Percentiles rank a stretch among this genome's conserved stretches.
phyloP scores from a whole-genome alignment of 2,797 vertebrate genomes.

The Syngnathus acus region DNA sequence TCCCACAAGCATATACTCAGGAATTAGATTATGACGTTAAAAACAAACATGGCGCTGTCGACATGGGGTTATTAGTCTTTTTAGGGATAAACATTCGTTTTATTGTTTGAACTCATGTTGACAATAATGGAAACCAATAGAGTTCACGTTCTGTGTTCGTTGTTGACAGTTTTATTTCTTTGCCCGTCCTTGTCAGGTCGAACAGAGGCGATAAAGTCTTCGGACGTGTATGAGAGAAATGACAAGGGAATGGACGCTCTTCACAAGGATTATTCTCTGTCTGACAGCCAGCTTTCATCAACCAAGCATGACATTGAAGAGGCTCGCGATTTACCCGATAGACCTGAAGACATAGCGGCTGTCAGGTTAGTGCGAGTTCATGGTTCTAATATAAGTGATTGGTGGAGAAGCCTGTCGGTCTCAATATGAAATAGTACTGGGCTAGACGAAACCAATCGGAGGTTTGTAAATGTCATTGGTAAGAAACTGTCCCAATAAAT shows the following conservation, averaged over 20 bases:
- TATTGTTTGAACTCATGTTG: conserved; percentile 9
- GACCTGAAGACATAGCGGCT: conserved; percentile 20
- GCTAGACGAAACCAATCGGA: background rate
- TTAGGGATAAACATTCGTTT: conserved; percentile 16
- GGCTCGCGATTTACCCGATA: background rate
- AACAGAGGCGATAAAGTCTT: conserved; percentile 7
- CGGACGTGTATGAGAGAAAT: conserved; percentile 17
- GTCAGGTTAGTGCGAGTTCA: conserved; percentile 34
- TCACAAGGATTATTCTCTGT: background rate
- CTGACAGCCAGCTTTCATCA: conserved; percentile 4
- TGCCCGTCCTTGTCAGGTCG: conserved; percentile 17
- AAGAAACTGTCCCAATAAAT: too few species aligned
- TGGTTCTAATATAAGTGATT: background rate
- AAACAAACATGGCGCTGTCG: conserved; percentile 26
- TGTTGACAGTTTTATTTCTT: conserved; percentile 34
- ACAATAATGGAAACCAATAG: conserved; percentile 44
- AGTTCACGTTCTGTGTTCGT: conserved; percentile 1
- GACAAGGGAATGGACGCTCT: conserved; percentile 11
- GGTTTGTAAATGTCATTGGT: background rate
- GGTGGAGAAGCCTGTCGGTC: background rate
- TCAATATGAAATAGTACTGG: background rate
- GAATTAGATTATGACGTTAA: conserved; percentile 44
- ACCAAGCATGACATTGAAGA: conserved; percentile 6
- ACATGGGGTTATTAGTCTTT: conserved; percentile 38
- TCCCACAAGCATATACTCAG: conserved; percentile 35